phyloP scores from a whole-genome alignment of 2,888 invertebrate genomes.

The Apamea crenata region DNA sequence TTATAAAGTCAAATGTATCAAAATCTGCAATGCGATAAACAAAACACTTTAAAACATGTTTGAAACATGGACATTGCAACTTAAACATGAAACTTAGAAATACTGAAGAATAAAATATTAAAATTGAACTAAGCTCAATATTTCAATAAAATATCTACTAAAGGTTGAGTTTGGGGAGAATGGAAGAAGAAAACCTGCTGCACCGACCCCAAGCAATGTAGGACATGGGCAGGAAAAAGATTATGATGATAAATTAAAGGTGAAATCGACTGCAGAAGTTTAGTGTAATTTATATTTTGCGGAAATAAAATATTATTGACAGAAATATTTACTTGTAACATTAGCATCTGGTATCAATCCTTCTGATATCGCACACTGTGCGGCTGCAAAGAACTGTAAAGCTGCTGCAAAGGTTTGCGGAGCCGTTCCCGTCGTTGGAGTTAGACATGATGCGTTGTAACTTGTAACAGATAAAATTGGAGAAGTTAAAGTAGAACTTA shows the following conservation, averaged over 20 bases:
- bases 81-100: background rate
- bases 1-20: slow-evolving; percentile 72
- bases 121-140: background rate
- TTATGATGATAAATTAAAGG: background rate
- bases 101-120: background rate
- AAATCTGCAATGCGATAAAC: slow-evolving; percentile 60
- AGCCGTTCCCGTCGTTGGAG: slow-evolving; percentile 35
- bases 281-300: background rate
- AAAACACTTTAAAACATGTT: background rate
- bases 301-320: background rate
- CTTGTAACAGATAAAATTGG: slow-evolving; percentile 15
- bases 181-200: background rate
- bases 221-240: background rate
- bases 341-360: slow-evolving; percentile 7
- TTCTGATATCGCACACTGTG: slow-evolving; percentile 32
- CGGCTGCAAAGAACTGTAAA: slow-evolving; percentile 33
- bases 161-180: background rate
- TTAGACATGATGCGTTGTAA: slow-evolving; percentile 40
- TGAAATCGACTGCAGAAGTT: background rate
- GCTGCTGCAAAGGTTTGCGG: slow-evolving; percentile 20
- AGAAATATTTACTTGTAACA: slow-evolving; percentile 4
- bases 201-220: no score
- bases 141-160: no score
- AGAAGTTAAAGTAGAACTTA: background rate
- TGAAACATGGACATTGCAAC: background rate